phyloP scores from a whole-genome alignment of 53 echinoderm and acorn worm genomes.

The Patiria pectinifera region DNA sequence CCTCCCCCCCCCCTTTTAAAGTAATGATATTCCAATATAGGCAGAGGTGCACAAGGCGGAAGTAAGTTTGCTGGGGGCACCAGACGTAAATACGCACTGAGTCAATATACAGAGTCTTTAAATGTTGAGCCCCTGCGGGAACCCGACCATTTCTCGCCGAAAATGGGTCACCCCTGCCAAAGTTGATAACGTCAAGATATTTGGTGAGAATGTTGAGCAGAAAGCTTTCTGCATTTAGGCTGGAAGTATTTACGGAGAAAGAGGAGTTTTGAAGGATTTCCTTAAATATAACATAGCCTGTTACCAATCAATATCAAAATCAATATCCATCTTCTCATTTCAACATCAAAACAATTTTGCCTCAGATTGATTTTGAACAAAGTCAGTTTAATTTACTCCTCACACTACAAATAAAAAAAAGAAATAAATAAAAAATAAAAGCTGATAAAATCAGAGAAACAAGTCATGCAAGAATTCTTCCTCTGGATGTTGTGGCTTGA shows the following conservation, averaged over 20 bases:
- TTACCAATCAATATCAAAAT: no score
- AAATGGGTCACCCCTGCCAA: background rate
- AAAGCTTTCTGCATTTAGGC: background rate
- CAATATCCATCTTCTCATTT: no score
- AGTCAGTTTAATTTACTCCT: no score
- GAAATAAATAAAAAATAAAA: no score
- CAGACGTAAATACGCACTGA: background rate
- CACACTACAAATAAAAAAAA: no score
- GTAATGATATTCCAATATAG: background rate
- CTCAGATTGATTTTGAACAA: no score
- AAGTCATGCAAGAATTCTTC: background rate
- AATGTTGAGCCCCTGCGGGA: background rate
- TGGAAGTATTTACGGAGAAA: no score
- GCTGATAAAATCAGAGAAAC: background rate
- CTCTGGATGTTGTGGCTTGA: background rate
- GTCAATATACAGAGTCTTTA: background rate
- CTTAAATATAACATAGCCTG: no score
- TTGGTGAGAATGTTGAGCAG: background rate
- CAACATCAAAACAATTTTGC: no score
- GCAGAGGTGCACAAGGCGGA: background rate
- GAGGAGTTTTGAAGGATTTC: no score
- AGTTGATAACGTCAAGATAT: background rate
- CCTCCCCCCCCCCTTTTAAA: background rate
- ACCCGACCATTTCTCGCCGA: background rate
- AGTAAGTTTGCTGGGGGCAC: constrained; percentile 6